Evolutionary conservation across 64 coral and sea anemone genomes (phyloP).

Genomic region (Pocillopora damicornis): DNA sequence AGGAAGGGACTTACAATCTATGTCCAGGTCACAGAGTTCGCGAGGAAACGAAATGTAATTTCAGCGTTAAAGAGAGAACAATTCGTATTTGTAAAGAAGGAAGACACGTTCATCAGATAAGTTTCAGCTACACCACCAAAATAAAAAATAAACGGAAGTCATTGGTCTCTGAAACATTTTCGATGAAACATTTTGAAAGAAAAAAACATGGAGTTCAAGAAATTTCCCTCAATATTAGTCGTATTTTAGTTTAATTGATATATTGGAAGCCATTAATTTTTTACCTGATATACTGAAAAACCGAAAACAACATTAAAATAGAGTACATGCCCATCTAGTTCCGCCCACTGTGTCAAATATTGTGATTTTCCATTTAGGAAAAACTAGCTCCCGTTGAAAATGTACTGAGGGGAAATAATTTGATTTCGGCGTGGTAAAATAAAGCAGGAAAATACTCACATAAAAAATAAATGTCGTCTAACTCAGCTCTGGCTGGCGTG

Average conservation of each 20-base stretch:
- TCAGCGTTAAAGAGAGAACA: background rate
- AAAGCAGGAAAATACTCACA: conserved; percentile 36
- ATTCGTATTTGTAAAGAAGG: background rate
- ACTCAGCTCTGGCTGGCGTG: conserved; percentile 20
- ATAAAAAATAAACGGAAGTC: background rate
- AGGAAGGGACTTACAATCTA: background rate
- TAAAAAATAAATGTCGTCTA: conserved; percentile 77
- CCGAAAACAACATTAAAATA: background rate
- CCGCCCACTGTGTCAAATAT: background rate
- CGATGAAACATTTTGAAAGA: background rate
- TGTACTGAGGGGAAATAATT: no score
- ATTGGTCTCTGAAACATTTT: background rate
- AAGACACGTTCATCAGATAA: background rate
- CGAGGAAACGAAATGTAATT: background rate
- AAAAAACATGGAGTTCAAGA: background rate
- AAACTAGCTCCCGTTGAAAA: background rate
- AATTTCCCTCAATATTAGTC: background rate
- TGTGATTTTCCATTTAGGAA: background rate
- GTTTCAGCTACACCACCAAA: background rate
- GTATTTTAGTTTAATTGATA: background rate
- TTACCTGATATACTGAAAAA: background rate
- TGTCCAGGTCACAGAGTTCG: background rate
- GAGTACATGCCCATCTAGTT: background rate
- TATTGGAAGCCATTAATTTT: background rate
- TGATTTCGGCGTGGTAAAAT: background rate